A percentile compares a stretch with the other conserved stretches of the same genome.
Conservation (phyloP, 2,797 vertebrate species). For the Oophaga sylvatica region DNA sequence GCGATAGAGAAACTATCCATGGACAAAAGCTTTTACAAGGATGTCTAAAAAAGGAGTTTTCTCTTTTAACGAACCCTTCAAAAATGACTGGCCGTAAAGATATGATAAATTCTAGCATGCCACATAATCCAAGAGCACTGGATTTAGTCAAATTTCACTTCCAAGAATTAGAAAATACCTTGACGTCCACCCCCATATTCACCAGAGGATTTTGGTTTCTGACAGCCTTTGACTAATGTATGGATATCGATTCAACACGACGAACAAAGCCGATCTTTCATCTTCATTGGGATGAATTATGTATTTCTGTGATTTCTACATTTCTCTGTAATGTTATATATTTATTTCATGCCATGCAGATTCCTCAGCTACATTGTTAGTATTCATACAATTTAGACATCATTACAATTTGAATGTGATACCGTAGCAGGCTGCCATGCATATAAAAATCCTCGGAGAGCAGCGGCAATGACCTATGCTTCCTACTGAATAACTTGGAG, state of each 20-base stretch:
- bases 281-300: conserved; percentile 57
- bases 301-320: conserved; percentile 57
- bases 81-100: background rate
- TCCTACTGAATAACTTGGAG: conserved; percentile 40
- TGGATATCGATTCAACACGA: conserved; percentile 54
- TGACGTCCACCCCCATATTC: conserved; percentile 1
- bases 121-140: background rate
- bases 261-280: conserved; percentile 46
- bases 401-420: conserved; percentile 58
- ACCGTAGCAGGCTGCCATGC: conserved; percentile 43
- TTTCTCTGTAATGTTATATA: conserved; percentile 58
- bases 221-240: conserved; percentile 41
- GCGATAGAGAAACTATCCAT: too few species aligned
- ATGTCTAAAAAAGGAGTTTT: too few species aligned
- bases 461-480: conserved; percentile 20
- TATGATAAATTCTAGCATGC: background rate
- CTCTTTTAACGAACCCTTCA: background rate
- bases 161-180: conserved; percentile 16
- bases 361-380: conserved; percentile 48
- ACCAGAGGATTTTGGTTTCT: conserved; percentile 18
- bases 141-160: conserved; percentile 23
- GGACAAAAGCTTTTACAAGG: too few species aligned
- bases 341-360: conserved; percentile 53
- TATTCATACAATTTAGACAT: conserved; percentile 61
- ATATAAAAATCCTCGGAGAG: conserved; percentile 44